Base-by-base conservation (phyloP, 2,113 vertebrate genomes). In the Scatophagus argus region DNA sequence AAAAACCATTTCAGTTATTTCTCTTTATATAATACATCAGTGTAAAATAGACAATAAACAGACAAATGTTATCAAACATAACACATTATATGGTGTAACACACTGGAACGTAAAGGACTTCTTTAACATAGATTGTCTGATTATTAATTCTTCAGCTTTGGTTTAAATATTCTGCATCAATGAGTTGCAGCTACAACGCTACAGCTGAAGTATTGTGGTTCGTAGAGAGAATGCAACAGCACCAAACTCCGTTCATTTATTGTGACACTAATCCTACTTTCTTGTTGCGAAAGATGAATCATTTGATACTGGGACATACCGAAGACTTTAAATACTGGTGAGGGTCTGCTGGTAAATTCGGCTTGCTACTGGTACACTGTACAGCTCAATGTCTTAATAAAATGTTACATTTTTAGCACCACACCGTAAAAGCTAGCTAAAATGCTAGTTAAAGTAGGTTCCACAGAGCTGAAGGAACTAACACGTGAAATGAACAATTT, bases 271-370 rank as follows among this genome's bases (percentile, higher is more conserved):
- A 39, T 0, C 6, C 2, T 1, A 9, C 0, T 2, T n/a, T 29
- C n/a, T 51, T 25, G 1, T 17, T 49, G 0, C n/a, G n/a, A n/a
- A 25, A 19, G 6, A 6, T 21, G 0, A 13, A 41, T 38, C 3
- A 13, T 0, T 0, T 0, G 5, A 56, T 21, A 39, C 0, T 6
- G 2, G 3, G 3, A 21, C 0, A 52, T 0, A 12, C 21, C 43
- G 0, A 13, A 7, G 2, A 27, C 0, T 14, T 4, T 0, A 4
- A 47, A 5, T 1, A n/a, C 2, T 8, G 0, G 1, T 46, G 0
- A 16, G 0, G 0, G n/a, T 23, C 7, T 52, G 2, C 4, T 17
- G 3, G 6, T 65, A 11, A 23, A 49, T 76, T 76, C 72, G 77
- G 77, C 46, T 10, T 58, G 1, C 1, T 14, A 2, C 2, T 60